Conservation (phyloP, 23 tunicate species). For the Aplidium turbinatum region DNA sequence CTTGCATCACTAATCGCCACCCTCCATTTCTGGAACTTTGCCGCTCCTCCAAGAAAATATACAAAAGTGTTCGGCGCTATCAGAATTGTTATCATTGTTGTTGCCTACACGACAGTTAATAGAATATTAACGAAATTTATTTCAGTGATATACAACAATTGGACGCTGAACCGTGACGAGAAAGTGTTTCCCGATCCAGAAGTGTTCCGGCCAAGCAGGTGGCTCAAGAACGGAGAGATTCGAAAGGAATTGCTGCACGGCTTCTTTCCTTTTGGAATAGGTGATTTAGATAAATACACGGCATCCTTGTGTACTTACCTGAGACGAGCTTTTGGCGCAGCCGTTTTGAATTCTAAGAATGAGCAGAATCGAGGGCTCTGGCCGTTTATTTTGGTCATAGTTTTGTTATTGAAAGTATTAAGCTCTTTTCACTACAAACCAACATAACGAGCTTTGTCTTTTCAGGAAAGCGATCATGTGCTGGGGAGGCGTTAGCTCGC, state of each 20-base stretch:
- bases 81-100: no score
- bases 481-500: constrained; percentile 77
- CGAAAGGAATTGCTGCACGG: constrained; percentile 48
- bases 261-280: constrained; percentile 90
- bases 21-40: no score
- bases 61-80: no score
- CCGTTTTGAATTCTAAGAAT: no score
- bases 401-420: neutral
- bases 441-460: neutral
- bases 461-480: constrained; percentile 88
- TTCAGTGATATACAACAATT: constrained; percentile 88
- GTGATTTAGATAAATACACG: constrained; percentile 25
- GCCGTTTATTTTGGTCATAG: neutral
- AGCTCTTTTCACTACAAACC: neutral
- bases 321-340: no score
- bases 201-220: constrained; percentile 62
- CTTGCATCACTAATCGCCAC: no score
- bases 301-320: no score
- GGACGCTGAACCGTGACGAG: constrained; percentile 75
- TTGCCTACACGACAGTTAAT: no score
- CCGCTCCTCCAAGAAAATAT: no score
- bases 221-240: constrained; percentile 69
- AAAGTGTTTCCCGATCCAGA: constrained; percentile 71
- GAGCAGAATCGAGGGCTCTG: no score
- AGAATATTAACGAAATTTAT: no score